Conservation (phyloP, 1,140 invertebrate species). For the Mya arenaria region DNA sequence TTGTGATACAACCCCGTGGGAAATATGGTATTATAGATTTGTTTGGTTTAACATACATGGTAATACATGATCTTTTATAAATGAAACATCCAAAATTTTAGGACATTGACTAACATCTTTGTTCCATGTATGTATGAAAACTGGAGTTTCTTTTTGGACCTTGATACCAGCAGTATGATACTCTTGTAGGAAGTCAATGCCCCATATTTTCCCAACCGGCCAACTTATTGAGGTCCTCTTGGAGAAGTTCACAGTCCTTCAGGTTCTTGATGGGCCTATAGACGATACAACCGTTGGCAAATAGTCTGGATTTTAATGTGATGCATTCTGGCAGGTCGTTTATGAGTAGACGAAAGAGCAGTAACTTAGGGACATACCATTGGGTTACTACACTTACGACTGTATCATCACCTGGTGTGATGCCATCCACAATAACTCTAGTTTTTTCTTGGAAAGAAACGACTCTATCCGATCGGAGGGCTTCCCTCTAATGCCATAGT, state of each 20-base stretch:
- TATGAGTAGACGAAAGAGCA: neutral
- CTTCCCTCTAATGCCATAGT: constrained; percentile 1
- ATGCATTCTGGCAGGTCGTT: constrained; percentile 11
- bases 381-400: neutral
- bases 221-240: constrained; percentile 14
- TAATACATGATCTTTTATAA: too few species aligned
- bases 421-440: neutral
- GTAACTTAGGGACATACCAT: neutral
- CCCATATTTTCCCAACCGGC: too few species aligned
- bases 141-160: too few species aligned
- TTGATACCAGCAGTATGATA: too few species aligned
- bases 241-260: neutral
- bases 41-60: too few species aligned
- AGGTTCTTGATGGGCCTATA: constrained; percentile 4
- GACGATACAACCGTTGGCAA: constrained; percentile 1
- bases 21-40: too few species aligned
- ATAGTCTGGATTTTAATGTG: neutral
- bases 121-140: too few species aligned
- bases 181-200: too few species aligned
- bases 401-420: neutral
- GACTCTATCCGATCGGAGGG: neutral
- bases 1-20: too few species aligned
- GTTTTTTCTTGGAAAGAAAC: too few species aligned
- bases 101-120: too few species aligned
- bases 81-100: too few species aligned